Evolutionary conservation across 2,113 vertebrate species (phyloP), one percentile per base, ranked within the genome.

Genomic region (Dasypus novemcinctus): DNA sequence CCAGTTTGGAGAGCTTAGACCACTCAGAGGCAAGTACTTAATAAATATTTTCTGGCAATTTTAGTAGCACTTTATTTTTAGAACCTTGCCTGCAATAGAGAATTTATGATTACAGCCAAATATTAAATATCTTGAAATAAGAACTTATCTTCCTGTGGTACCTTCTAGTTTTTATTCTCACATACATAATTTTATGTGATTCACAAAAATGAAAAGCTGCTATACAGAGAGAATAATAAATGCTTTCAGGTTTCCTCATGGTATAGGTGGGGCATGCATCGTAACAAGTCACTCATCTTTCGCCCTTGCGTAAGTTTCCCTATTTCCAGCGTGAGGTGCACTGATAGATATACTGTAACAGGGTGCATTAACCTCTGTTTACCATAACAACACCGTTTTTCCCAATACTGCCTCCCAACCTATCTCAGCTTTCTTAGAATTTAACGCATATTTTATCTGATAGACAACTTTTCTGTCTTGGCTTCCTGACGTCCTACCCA

Each of bases 1-100:
- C 29, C 17, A 57, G 20, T 17, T 94, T 2, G 14, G 49, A 9
- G 13, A 87, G 17, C 59, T 89, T 17, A 96, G 36, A 29, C 1
- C 68, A 82, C n/a, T 84, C 17, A 88, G 21, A 49, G 11, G 72
- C 90, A 97, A 92, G 59, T 49, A 71, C 8, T 41, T 83, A 92
- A 52, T 12, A 54, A 43, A 76, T 57, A 21, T 57, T 76, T 82
- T 81, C 29, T 57, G n/a, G 29, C 15, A 57, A 36, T 86, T 59
- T 92, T 64, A 21, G 4, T 63, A 38, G 2, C 64, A 91, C 14
- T 38, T 64, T 88, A 54, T 71, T 78, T 74, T 75, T 43, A 84
- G 64, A 93, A 75, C 4, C 69, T 59, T 68, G 0, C n/a, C 29
- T 74, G 71, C 2, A 68, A 91, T 11, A 64, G 5, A 49, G 9